phyloP scores from a whole-genome alignment of 1,140 invertebrate species.

The Drosophila aff. region DNA sequence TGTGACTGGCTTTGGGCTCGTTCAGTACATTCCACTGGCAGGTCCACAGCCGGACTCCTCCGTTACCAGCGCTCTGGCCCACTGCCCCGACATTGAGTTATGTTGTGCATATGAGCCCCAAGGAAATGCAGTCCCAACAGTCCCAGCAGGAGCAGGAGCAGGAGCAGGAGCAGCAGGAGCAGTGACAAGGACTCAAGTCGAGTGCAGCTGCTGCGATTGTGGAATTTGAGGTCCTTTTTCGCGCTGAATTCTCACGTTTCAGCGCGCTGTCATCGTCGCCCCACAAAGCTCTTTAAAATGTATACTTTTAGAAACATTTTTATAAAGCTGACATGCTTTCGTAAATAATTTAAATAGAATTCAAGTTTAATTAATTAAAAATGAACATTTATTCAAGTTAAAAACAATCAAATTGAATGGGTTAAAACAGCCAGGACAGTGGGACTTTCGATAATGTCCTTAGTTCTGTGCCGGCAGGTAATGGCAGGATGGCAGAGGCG shows the following conservation, averaged over 20 bases:
- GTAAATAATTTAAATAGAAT: neutral
- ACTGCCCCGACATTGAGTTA: conserved; percentile 67
- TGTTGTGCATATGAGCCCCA: conserved; percentile 63
- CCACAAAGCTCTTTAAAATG: neutral
- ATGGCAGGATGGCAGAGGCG: neutral
- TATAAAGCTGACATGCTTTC: neutral
- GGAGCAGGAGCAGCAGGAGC: neutral
- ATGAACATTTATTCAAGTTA: neutral
- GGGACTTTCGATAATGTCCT: neutral
- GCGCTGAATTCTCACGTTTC: conserved; percentile 7
- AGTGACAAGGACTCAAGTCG: conserved; percentile 33
- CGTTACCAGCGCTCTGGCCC: neutral
- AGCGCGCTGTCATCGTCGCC: neutral
- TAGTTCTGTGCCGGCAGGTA: conserved; percentile 1
- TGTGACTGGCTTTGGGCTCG: conserved; percentile 15
- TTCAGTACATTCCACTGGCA: conserved; percentile 21
- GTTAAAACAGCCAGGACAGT: neutral
- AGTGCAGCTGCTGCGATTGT: conserved; percentile 41
- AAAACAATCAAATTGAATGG: neutral
- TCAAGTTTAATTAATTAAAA: neutral
- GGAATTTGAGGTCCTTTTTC: conserved; percentile 19
- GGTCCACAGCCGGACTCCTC: neutral
- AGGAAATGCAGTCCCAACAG: conserved; percentile 51
- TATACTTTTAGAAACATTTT: no score
- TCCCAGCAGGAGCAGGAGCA: conserved; percentile 10